Evolutionary conservation across 2,888 invertebrate species (phyloP).

Genomic region (Cartodere bifasciata): DNA sequence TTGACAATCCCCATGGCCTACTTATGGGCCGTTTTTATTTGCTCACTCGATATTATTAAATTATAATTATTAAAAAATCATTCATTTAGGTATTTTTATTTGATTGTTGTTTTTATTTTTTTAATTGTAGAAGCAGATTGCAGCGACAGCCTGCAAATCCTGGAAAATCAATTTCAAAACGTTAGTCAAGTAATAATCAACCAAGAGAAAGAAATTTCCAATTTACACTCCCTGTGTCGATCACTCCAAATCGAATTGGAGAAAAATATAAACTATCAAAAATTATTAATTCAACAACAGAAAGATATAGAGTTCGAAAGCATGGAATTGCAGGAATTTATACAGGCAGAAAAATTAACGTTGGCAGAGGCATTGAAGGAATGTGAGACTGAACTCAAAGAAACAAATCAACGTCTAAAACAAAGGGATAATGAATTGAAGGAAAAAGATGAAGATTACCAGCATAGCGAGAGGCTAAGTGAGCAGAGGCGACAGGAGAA

Average conservation of each 20-base stretch:
- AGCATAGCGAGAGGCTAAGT: slow-evolving; percentile 63
- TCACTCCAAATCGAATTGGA: slow-evolving; percentile 59
- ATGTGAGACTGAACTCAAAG: slow-evolving; percentile 50
- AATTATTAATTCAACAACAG: slow-evolving; percentile 57
- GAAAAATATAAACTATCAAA: slow-evolving; percentile 52
- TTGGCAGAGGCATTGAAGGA: slow-evolving; percentile 69
- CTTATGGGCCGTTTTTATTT: too few species aligned
- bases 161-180: slow-evolving; percentile 63
- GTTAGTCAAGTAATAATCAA: slow-evolving; percentile 61
- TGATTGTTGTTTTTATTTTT: neutral
- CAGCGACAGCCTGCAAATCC: slow-evolving; percentile 56
- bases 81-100: too few species aligned
- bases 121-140: slow-evolving; percentile 15
- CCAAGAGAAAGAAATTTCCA: slow-evolving; percentile 64
- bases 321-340: slow-evolving; percentile 74
- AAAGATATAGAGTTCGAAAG: slow-evolving; percentile 69
- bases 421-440: slow-evolving; percentile 45
- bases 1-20: too few species aligned
- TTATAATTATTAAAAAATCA: too few species aligned
- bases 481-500: slow-evolving; percentile 68
- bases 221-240: slow-evolving; percentile 55
- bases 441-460: slow-evolving; percentile 60
- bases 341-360: slow-evolving; percentile 73
- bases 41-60: too few species aligned
- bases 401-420: too few species aligned